These are phyloP conservation scores for Prinia subflava DNA, from an alignment of 2,113 vertebrate genomes.

Conservation along the genomic window DNA sequence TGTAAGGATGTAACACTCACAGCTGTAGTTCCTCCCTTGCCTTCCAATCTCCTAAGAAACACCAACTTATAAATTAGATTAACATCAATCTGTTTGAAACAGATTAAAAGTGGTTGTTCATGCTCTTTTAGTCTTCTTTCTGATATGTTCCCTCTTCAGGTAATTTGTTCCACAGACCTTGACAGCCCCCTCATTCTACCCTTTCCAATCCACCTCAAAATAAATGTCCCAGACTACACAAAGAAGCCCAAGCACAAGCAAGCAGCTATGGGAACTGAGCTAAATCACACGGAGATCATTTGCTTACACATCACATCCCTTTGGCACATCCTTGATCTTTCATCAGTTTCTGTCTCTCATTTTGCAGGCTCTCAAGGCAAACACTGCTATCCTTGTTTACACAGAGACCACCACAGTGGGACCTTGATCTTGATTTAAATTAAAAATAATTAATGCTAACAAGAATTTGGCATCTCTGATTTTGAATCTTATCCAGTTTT, in stretches of 20 bases:
- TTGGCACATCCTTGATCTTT: background rate
- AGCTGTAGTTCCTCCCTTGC: background rate
- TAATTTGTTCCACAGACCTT: background rate
- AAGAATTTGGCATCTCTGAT: background rate
- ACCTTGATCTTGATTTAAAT: constrained; percentile 6
- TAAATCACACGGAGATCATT: background rate
- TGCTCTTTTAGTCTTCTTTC: background rate
- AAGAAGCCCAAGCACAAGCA: background rate
- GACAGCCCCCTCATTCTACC: background rate
- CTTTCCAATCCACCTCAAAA: background rate
- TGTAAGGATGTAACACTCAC: background rate
- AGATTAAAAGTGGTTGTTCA: background rate
- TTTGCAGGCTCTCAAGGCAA: background rate
- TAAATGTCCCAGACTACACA: background rate
- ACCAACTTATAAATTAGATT: background rate
- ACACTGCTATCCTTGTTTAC: background rate
- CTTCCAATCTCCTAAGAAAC: background rate
- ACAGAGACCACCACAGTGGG: background rate
- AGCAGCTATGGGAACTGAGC: background rate
- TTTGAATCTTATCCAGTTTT: background rate
- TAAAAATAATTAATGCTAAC: background rate
- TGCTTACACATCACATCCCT: background rate
- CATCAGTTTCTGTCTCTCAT: background rate
- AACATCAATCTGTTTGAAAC: background rate
- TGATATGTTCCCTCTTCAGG: background rate